These are phyloP conservation scores for Barypeithes pellucidus DNA, from an alignment of 2,888 invertebrate species.

Conservation along the genomic window DNA sequence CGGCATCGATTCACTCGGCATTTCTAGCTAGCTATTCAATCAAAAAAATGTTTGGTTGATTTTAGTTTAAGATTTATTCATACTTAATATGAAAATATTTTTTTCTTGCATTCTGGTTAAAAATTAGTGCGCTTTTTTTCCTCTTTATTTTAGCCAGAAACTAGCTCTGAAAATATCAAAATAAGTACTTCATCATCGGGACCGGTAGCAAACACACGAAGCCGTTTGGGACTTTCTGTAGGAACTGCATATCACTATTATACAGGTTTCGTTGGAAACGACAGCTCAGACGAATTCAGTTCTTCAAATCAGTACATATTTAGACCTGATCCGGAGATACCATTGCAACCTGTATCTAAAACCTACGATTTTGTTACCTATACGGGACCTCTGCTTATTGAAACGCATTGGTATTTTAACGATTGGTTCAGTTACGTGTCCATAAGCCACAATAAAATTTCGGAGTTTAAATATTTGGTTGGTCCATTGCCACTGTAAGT, in stretches of 20 bases:
- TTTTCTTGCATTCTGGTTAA: too few species aligned
- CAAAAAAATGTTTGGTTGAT: too few species aligned
- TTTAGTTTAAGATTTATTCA: too few species aligned
- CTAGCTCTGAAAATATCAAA: not conserved
- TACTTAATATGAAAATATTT: too few species aligned
- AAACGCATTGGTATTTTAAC: conserved; percentile 78
- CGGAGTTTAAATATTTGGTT: conserved; percentile 82
- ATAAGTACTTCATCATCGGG: not conserved
- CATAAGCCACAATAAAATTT: conserved; percentile 68
- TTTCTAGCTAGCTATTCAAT: too few species aligned
- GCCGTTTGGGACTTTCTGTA: not conserved
- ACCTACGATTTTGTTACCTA: not conserved
- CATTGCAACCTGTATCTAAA: conserved; percentile 31
- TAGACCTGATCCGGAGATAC: conserved; percentile 72
- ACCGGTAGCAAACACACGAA: not conserved
- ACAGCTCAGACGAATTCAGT: conserved; percentile 75
- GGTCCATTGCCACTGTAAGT: conserved; percentile 81
- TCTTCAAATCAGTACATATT: conserved; percentile 95
- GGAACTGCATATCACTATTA: conserved; percentile 76
- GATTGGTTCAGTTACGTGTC: conserved; percentile 81
- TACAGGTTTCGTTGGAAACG: conserved; percentile 73
- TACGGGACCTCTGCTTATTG: conserved; percentile 74
- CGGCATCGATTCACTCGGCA: too few species aligned
- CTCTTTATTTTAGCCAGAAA: not conserved
- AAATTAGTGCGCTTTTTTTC: too few species aligned